A percentile compares a stretch with the other conserved stretches of the same genome.
Conservation (phyloP, 23 tunicate genomes). For the Styela plicata region DNA sequence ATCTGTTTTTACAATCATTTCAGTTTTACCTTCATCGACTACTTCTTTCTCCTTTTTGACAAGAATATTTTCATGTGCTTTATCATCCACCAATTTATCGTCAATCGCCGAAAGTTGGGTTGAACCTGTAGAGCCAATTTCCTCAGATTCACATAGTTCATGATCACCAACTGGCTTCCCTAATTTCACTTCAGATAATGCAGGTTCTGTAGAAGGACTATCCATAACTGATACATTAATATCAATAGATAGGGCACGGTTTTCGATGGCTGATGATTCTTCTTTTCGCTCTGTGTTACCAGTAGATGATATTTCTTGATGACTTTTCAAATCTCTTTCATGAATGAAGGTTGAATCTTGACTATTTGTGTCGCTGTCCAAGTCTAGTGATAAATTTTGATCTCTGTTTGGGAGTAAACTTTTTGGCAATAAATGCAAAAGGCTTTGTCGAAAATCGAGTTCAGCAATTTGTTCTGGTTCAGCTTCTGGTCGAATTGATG, state of each 20-base stretch:
- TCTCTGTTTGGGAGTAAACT: not conserved
- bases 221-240: not conserved
- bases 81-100: not conserved
- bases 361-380: slow-evolving; percentile 20
- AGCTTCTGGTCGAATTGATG: not conserved
- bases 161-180: not conserved
- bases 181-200: not conserved
- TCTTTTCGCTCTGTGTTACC: not conserved
- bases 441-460: slow-evolving; percentile 14
- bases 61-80: too few relatives aligned
- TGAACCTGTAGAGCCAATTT: not conserved
- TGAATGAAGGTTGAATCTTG: not conserved
- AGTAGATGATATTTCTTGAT: not conserved
- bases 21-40: not conserved
- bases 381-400: not conserved
- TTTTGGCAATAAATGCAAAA: not conserved
- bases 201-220: not conserved
- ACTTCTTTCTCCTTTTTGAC: not conserved
- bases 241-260: not conserved
- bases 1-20: not conserved
- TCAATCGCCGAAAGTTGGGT: not conserved
- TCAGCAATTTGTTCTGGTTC: not conserved
- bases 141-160: not conserved
- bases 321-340: not conserved
- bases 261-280: not conserved